Base-by-base conservation (phyloP, 2,113 vertebrate genomes). In the Indicator indicator region DNA sequence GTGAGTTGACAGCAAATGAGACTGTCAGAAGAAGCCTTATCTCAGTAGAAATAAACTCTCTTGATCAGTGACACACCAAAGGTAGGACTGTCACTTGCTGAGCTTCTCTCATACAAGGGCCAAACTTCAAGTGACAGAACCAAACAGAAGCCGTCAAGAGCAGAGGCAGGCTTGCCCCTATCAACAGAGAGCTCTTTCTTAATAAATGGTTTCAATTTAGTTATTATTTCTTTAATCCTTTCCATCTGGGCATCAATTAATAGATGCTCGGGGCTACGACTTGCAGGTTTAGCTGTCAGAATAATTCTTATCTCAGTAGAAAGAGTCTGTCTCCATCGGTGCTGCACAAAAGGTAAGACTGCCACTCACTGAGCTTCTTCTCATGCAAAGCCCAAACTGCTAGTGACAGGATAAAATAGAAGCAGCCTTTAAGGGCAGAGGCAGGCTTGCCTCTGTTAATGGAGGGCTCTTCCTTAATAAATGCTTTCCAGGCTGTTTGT, bases 1-100 rank as follows among this genome's bases (percentile, higher is more conserved):
- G 95, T 93, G 16, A 65, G 54, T 70, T 84, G 91, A 90, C 79
- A 83, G n/a, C 83, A 93, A 93, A 95, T 81, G 70, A 86, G 79
- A 71, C 69, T 90, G 54, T 50, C 85, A 88, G 65, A 90, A 82
- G 81, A 91, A 86, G 83, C 90, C 62, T 81, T 75, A 81, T 32
- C 67, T 58, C 38, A 28, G 58, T 36, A 81, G 69, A 94, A 91
- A 80, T 64, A 80, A 89, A 58, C 84, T 88, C 30, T 73, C 71
- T 84, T 6, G 5, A 85, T 94, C 73, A 90, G 80, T 46, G 58
- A 50, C 78, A 65, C 6, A 55, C 30, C 71, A 75, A 88, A 95
- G 9, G 30, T 81, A 71, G 21, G 44, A 69, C 27, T 64, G 44
- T 75, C 76, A 62, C 50, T 90, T 12, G 19, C 63, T 50, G 63